Evolutionary conservation across 1,140 invertebrate species (phyloP), one percentile per base, ranked within the genome.

Genomic region (Brachionus angularis): DNA sequence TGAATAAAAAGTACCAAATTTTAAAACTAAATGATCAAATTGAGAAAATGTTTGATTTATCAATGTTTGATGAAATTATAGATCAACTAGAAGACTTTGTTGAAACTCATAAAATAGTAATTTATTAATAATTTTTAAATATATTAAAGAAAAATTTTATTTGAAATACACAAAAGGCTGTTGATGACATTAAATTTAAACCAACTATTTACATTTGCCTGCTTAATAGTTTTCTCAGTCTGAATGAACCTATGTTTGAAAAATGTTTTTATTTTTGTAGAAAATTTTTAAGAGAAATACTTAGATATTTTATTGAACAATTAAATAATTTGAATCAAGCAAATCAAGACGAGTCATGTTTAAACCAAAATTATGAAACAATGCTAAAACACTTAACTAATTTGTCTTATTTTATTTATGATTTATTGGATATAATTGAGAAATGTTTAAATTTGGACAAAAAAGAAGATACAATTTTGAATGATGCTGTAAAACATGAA

Each of bases 201-300:
- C 31, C 42, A 34, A 67, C 33, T 47, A 67, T 34, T 7, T 67
- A 47, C 44, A 47, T 46, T 29, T 50, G 36, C 14, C 36, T 67
- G 5, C 12, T 67, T n/a, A 50, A 31, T 34, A 67, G 62, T 42
- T 50, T 36, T 5, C 5, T 47, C 18, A 18, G 36, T 10, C 42
- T 25, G n/a, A 3, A n/a, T 2, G 21, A 36, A 23, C 18, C 18
- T 10, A 23, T 39, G 12, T 5, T 33, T n/a, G 31, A 12, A 21
- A 50, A 67, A 50, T 67, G 62, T 67, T n/a, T 42, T n/a, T 50
- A 67, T 14, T 67, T 67, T 67, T 47, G 42, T 16, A 39, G 62
- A 33, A 46, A 67, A 47, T 67, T 67, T 67, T 25, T 67, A 10
- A 67, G 36, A 46, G 53, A 58, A 12, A 23, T 5, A 21, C 14